Conservation (phyloP, 37 sponge, comb jelly and placozoan species). For the Oscarella lobularis region DNA sequence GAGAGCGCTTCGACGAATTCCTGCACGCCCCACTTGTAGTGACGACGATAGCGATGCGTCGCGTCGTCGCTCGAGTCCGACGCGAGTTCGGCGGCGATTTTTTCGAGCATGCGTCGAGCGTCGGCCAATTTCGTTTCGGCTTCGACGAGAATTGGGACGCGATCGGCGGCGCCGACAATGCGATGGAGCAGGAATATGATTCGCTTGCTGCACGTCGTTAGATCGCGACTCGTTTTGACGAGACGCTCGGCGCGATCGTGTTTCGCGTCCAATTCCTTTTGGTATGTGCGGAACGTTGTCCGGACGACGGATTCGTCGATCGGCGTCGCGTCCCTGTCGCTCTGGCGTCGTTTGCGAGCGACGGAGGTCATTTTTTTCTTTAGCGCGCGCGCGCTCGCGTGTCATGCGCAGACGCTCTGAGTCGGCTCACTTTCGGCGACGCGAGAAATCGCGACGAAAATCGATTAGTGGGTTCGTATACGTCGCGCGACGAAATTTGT, state of each 20-base stretch:
- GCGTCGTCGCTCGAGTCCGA: not conserved
- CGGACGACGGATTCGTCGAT: not conserved
- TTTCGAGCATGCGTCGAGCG: slow-evolving; percentile 10
- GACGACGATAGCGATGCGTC: slow-evolving; percentile 9
- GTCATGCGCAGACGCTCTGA: too few relatives aligned
- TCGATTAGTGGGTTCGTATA: too few relatives aligned
- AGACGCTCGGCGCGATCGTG: slow-evolving; percentile 69
- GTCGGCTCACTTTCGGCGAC: too few relatives aligned
- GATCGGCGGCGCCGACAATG: not conserved
- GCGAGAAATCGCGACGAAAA: too few relatives aligned
- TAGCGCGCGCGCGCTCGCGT: too few relatives aligned
- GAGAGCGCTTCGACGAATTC: slow-evolving; percentile 72
- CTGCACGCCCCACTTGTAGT: slow-evolving; percentile 57
- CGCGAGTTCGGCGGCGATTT: slow-evolving; percentile 38
- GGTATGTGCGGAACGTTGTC: slow-evolving; percentile 4
- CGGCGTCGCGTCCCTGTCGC: too few relatives aligned
- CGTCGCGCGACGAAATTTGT: too few relatives aligned
- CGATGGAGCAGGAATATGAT: slow-evolving; percentile 74
- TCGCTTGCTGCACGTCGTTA: slow-evolving; percentile 75
- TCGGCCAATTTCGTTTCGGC: slow-evolving; percentile 3
- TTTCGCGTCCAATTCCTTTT: slow-evolving; percentile 40
- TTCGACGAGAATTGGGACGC: not conserved
- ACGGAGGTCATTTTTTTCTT: too few relatives aligned
- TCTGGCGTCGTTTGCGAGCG: too few relatives aligned
- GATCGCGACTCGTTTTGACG: slow-evolving; percentile 76